Percentiles rank a stretch among this genome's conserved stretches.
These are phyloP conservation scores for Scaptomyza hsui DNA, from an alignment of 1,140 invertebrate genomes.

Conservation along the genomic window DNA sequence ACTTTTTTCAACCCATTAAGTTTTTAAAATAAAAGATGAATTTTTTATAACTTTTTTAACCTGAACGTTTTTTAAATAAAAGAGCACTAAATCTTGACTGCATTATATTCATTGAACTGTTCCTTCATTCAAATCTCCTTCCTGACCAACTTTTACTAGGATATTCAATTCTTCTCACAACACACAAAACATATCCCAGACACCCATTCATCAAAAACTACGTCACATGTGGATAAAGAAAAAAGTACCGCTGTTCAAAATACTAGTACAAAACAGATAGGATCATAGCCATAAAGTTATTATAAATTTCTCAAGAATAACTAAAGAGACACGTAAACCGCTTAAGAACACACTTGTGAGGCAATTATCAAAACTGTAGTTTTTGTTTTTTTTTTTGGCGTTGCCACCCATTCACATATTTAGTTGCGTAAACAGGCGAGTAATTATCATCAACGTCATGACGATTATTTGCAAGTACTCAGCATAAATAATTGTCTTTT, in stretches of 20 bases:
- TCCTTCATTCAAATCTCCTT: too few relatives aligned
- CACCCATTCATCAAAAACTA: too few relatives aligned
- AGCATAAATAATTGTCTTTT: slow-evolving; percentile 27
- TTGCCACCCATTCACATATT: slow-evolving; percentile 9
- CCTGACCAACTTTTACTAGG: too few relatives aligned
- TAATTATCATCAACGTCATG: slow-evolving; percentile 19
- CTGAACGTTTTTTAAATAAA: too few relatives aligned
- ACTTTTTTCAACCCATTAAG: too few relatives aligned
- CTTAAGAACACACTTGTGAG: slow-evolving; percentile 7
- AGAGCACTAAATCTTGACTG: too few relatives aligned
- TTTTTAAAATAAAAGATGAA: too few relatives aligned
- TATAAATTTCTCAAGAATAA: not conserved
- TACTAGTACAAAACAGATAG: not conserved
- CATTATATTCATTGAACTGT: too few relatives aligned
- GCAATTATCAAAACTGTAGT: slow-evolving; percentile 1
- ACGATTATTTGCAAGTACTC: slow-evolving; percentile 14
- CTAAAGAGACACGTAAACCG: slow-evolving; percentile 6
- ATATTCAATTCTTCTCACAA: too few relatives aligned
- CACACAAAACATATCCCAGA: too few relatives aligned
- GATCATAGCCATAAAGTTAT: not conserved
- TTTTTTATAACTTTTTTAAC: too few relatives aligned
- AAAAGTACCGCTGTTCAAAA: slow-evolving; percentile 1
- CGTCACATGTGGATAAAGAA: not conserved
- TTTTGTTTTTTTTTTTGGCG: slow-evolving; percentile 7
- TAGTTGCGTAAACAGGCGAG: slow-evolving; percentile 14